phyloP scores from a whole-genome alignment of 1,140 invertebrate species.

The Mylabris phalerata region DNA sequence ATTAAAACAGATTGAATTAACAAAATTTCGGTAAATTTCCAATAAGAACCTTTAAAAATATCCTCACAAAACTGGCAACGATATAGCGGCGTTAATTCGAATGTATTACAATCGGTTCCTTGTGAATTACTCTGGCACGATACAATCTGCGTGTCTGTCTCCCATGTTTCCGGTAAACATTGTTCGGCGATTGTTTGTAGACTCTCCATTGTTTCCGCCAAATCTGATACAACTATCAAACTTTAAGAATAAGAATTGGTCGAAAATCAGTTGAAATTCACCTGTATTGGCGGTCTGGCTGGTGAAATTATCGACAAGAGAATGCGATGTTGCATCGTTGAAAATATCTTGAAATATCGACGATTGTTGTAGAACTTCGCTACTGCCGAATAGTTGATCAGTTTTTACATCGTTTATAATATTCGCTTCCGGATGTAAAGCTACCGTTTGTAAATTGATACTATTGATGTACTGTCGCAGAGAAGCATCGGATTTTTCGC shows the following conservation, averaged over 20 bases:
- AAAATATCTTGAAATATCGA: constrained; percentile 40
- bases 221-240: constrained; percentile 30
- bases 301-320: constrained; percentile 37
- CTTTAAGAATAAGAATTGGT: too few species aligned
- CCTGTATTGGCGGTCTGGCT: constrained; percentile 29
- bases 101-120: constrained; percentile 30
- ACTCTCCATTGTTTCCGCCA: constrained; percentile 41
- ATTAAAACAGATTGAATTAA: constrained; percentile 6
- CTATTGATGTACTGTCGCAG: constrained; percentile 35
- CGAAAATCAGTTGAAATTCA: too few species aligned
- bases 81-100: constrained; percentile 32
- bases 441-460: constrained; percentile 16
- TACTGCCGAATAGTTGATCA: constrained; percentile 30
- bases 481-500: constrained; percentile 39
- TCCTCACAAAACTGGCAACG: constrained; percentile 40
- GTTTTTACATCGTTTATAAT: constrained; percentile 28
- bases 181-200: constrained; percentile 40
- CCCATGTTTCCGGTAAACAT: constrained; percentile 36
- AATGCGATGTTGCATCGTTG: constrained; percentile 34
- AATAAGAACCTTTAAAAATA: constrained; percentile 33
- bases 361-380: constrained; percentile 34
- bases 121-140: constrained; percentile 21
- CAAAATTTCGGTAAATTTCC: background rate
- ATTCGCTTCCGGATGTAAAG: constrained; percentile 10
- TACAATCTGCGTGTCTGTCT: constrained; percentile 25